phyloP scores from a whole-genome alignment of 2,113 vertebrate genomes.

The Capreolus pygargus region DNA sequence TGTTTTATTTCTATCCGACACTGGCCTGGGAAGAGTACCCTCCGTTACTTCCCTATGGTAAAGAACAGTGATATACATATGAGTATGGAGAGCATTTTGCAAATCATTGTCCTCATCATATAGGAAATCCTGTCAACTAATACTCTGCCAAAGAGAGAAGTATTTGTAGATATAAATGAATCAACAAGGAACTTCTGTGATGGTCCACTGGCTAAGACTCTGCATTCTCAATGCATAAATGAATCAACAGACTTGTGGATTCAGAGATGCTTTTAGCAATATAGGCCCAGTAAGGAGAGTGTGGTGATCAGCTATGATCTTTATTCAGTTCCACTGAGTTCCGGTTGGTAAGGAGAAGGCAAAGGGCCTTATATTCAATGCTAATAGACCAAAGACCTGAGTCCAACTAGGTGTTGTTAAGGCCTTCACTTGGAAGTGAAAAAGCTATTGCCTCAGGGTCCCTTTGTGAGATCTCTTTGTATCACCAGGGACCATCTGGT shows the following conservation, averaged over 20 bases:
- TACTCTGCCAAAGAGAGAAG: background rate
- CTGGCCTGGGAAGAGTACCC: background rate
- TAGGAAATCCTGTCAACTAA: background rate
- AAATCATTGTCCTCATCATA: background rate
- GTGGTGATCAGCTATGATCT: background rate
- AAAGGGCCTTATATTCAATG: background rate
- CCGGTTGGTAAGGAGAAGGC: background rate
- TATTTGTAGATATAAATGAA: background rate
- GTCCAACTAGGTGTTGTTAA: background rate
- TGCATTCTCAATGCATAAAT: background rate
- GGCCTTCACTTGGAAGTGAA: background rate
- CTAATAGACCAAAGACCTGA: background rate
- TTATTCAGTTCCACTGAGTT: background rate
- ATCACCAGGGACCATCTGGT: background rate
- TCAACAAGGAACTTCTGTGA: background rate
- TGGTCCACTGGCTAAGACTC: background rate
- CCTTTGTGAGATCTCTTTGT: background rate
- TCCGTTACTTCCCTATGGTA: background rate
- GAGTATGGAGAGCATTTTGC: background rate
- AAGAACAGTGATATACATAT: background rate
- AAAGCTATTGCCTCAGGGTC: background rate
- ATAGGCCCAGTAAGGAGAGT: background rate
- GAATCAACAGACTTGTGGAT: background rate
- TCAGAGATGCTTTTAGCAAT: background rate
- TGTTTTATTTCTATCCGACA: background rate